Percentiles rank a stretch among this genome's conserved stretches.
phyloP scores from a whole-genome alignment of 2,888 invertebrate genomes.

The Idaea straminata region DNA sequence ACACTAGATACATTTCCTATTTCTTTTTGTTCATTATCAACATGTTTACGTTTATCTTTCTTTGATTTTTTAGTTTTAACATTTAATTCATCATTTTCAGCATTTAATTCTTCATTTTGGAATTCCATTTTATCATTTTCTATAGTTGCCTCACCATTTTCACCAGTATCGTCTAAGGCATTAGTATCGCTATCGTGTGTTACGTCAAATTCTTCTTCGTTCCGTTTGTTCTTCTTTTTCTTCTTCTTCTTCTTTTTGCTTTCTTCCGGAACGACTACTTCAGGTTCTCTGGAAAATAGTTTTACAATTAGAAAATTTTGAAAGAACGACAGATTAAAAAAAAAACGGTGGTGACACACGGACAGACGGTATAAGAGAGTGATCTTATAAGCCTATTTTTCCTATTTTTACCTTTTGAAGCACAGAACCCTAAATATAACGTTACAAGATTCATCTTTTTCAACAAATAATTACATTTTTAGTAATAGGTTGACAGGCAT shows the following conservation, averaged over 20 bases:
- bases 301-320: background rate
- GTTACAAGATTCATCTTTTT: no score
- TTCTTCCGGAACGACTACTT: slow-evolving; percentile 53
- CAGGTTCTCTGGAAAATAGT: slow-evolving; percentile 55
- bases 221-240: slow-evolving; percentile 57
- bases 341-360: no score
- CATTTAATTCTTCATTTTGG: background rate
- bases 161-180: slow-evolving; percentile 22
- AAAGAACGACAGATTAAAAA: no score
- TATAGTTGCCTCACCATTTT: slow-evolving; percentile 16
- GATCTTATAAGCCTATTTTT: no score
- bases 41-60: slow-evolving; percentile 27
- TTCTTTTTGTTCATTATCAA: slow-evolving; percentile 10
- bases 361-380: no score
- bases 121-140: background rate
- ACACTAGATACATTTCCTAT: slow-evolving; percentile 15
- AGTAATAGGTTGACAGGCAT: no score
- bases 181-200: slow-evolving; percentile 15
- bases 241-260: slow-evolving; percentile 64
- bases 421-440: no score
- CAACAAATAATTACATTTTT: no score
- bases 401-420: no score
- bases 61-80: slow-evolving; percentile 24
- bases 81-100: background rate
- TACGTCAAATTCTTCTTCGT: slow-evolving; percentile 10